Evolutionary conservation across 2,888 invertebrate species (phyloP).

Genomic region (Dexiosoma caninum): DNA sequence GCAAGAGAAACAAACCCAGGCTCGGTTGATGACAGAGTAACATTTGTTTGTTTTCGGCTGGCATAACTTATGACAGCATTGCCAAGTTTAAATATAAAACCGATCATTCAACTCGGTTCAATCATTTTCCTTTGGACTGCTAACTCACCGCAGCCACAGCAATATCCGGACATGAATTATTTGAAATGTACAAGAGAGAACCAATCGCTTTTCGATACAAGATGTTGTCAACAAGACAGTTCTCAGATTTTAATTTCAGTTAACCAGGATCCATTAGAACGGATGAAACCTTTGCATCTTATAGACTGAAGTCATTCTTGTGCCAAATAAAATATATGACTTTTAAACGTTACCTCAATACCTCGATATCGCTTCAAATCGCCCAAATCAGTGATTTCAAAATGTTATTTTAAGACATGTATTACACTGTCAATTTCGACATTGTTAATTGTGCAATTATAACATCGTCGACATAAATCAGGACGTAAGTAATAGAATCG

Average conservation of each 20-base stretch:
- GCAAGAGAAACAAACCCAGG: constrained; percentile 27
- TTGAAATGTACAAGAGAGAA: background rate
- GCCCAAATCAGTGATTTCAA: background rate
- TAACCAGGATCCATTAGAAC: background rate
- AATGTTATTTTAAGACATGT: too few species aligned
- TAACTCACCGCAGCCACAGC: background rate
- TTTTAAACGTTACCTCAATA: background rate
- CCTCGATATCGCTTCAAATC: background rate
- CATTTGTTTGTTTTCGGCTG: background rate
- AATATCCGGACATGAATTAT: background rate
- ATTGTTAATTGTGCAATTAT: background rate
- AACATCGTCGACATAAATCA: background rate
- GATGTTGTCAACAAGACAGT: background rate
- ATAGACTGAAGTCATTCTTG: background rate
- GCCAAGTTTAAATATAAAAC: constrained; percentile 10
- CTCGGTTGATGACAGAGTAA: background rate
- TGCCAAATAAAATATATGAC: background rate
- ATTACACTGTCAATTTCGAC: background rate
- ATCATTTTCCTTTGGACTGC: background rate
- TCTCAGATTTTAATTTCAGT: background rate
- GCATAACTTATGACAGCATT: constrained; percentile 40
- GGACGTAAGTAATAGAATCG: background rate
- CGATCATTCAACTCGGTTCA: background rate
- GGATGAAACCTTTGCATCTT: background rate
- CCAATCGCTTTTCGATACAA: background rate